Conservation (phyloP, 2,888 invertebrate species). For the Lithosia quadra region DNA sequence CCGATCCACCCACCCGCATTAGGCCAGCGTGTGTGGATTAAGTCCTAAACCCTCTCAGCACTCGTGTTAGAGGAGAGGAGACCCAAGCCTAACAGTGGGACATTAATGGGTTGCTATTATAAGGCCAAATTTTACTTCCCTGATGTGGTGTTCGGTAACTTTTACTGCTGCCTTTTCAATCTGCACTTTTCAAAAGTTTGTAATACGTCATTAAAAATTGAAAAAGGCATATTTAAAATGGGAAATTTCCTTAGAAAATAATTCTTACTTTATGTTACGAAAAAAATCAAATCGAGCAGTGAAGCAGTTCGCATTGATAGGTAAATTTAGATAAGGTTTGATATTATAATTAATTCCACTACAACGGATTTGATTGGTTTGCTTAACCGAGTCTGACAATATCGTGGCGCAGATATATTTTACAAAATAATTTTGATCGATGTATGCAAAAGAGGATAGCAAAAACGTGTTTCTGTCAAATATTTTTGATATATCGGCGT, state of each 20-base stretch:
- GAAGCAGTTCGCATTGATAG: background rate
- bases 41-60: too few species aligned
- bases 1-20: too few species aligned
- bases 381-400: background rate
- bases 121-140: too few species aligned
- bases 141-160: background rate
- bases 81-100: too few species aligned
- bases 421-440: background rate
- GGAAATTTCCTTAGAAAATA: background rate
- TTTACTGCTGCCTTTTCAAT: background rate
- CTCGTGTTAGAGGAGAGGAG: too few species aligned
- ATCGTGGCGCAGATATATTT: background rate
- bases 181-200: background rate
- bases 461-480: background rate
- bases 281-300: background rate
- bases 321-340: background rate
- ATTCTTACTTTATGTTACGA: background rate
- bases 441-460: background rate
- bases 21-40: too few species aligned
- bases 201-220: background rate
- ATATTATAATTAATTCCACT: background rate
- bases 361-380: background rate
- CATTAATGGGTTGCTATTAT: too few species aligned
- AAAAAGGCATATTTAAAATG: background rate
- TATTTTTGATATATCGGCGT: too few species aligned